Base-by-base conservation (phyloP, 2,113 vertebrate genomes). In the Thalassarche chlororhynchos region DNA sequence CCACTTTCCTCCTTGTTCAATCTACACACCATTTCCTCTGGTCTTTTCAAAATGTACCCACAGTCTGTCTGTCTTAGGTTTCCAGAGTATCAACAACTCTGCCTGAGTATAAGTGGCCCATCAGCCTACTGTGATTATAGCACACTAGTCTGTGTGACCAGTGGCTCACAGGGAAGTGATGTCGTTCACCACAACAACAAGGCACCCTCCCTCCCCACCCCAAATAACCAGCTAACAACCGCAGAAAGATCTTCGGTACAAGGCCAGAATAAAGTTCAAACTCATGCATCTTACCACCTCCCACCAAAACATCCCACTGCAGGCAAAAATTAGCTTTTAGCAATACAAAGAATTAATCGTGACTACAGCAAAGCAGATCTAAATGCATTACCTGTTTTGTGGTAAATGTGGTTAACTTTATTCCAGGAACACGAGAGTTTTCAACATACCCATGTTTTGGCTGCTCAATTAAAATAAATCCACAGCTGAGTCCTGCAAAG, bases 401-500 rank as follows among this genome's bases (percentile, higher is more conserved):
- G 90, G 97, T 99, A 98, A 99, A 99, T 40, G 97, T 98, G 28
- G 96, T 98, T 58, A 99, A 94, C 32, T 97, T 96, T 51, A 98
- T 94, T 92, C 98, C 98, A 47, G 98, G 98, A 92, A 98, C 96
- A 93, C 40, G 96, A 57, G 98, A 98, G 92, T 99, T 98, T 98
- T 99, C 98, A 78, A 99, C 34, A 96, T 96, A 98, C 6, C 99
- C 99, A 25, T 99, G 98, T 69, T 97, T 98, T 4, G 99, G 99
- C 49, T 94, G 97, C 28, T 99, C 98, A 25, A 97, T 97, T 94
- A 99, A 92, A 95, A 97, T 84, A 93, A 99, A 99, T 94, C 99
- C 98, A 98, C 98, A 99, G 96, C 98, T 98, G 72, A 99, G 89
- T 94, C 98, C 98, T 36, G 97, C 95, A 87, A 99, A 99, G 97